phyloP scores from a whole-genome alignment of 2,888 invertebrate genomes.

The Uloborus plumipes region DNA sequence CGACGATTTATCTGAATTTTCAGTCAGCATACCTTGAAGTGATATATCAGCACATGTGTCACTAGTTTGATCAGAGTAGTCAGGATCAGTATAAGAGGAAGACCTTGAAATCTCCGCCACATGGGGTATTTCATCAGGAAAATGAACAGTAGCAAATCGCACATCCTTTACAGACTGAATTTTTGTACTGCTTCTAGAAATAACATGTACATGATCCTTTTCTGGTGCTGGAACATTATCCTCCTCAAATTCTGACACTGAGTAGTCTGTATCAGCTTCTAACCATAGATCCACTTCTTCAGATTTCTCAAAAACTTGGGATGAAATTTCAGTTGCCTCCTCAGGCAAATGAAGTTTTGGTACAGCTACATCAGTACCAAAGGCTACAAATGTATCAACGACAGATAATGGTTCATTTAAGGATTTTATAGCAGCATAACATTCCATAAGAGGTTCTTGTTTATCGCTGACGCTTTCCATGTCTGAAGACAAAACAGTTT shows the following conservation, averaged over 20 bases:
- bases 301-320: slow-evolving; percentile 25
- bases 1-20: slow-evolving; percentile 48
- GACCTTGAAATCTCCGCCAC: slow-evolving; percentile 28
- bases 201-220: neutral
- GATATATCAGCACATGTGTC: slow-evolving; percentile 59
- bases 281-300: slow-evolving; percentile 48
- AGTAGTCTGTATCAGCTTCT: slow-evolving; percentile 53
- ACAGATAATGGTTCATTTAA: slow-evolving; percentile 30
- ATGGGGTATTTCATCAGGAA: neutral
- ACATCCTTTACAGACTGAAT: neutral
- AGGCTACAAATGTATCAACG: slow-evolving; percentile 25
- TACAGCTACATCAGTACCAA: slow-evolving; percentile 28
- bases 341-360: slow-evolving; percentile 20
- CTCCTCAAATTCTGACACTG: slow-evolving; percentile 50
- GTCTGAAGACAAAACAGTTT: neutral
- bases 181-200: neutral
- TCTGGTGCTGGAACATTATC: slow-evolving; percentile 19
- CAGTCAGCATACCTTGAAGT: slow-evolving; percentile 44
- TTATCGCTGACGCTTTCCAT: neutral
- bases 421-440: slow-evolving; percentile 55
- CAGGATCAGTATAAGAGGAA: slow-evolving; percentile 40
- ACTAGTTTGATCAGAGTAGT: slow-evolving; percentile 44
- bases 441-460: slow-evolving; percentile 34
- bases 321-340: slow-evolving; percentile 30
- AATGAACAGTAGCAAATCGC: slow-evolving; percentile 20